Base-by-base conservation (phyloP, 2,888 invertebrate genomes). In the Horisme vitalbata region DNA sequence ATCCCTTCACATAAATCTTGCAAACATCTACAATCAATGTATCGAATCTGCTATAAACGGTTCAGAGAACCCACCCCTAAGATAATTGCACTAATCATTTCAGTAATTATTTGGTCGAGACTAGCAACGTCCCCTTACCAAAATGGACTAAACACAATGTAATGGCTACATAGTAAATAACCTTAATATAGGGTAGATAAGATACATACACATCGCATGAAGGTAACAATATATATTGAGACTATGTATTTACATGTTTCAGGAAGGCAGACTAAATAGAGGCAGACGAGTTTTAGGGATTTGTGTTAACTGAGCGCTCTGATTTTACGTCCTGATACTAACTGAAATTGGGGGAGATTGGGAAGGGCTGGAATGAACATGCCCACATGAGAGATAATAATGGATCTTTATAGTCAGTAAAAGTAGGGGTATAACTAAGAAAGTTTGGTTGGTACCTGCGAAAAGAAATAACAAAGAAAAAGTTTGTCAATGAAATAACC, bases 301-400 rank as follows among this genome's bases (percentile, higher is more conserved):
- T 44, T 44, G 44, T 35, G 48, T 31, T 43, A 44, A 48, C 44
- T 49, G 48, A 44, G 48, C 34, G 44, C 39, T 49, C 44, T 39
- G 44, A 44, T 49, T 49, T 39, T 36, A 45, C 44, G 44, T 35
- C 44, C 44, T 34, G 49, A 49, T 49, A 49, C 35, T 45, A 48
- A 35, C 24, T 34, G 26, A 27, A 44, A 36, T 49, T 49, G 35
- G 27, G 44, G 49, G 35, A 41, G 44, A 39, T 43, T 21, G 20
- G 21, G 21, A 15, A 44, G 39, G 49, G 44, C 32, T 43, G 33
- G 31, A 31, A 39, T 33, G 18, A 39, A 39, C 32, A 30, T 37
- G 34, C 44, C 33, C 44, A 38, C 34, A 48, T 44, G 20, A 10
- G 44, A 44, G 44, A 38, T 51, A 46, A 43, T 43, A 50, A 45